Percentiles rank a stretch among this genome's conserved stretches.
Conservation (phyloP, 2,888 invertebrate genomes). For the Apamea crenata region DNA sequence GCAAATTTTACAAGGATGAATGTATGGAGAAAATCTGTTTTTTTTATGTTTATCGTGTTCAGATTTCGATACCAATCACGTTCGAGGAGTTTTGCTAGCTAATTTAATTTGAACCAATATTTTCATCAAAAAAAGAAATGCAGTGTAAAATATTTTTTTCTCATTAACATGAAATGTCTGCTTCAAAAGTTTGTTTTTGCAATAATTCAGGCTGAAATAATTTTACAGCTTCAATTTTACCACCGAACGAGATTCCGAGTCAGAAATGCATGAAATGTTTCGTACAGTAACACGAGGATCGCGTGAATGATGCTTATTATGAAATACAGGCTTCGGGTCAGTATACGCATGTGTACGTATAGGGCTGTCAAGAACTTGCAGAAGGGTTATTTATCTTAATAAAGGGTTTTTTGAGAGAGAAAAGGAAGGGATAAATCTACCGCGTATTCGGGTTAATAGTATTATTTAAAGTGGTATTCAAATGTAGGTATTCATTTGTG, state of each 20-base stretch:
- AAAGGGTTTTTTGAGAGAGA: neutral
- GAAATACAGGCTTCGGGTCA: conserved; percentile 53
- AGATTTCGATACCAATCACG: too few relatives aligned
- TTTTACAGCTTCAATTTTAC: neutral
- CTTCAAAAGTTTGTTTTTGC: neutral
- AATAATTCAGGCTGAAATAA: neutral
- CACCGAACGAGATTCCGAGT: conserved; percentile 6
- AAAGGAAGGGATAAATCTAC: too few relatives aligned
- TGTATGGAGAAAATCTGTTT: too few relatives aligned
- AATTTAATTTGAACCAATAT: too few relatives aligned
- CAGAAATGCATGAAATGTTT: conserved; percentile 37
- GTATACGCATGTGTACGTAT: neutral
- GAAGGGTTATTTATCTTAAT: neutral
- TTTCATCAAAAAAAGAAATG: neutral
- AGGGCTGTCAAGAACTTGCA: conserved; percentile 20
- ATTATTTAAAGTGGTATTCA: too few relatives aligned
- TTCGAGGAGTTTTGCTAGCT: too few relatives aligned
- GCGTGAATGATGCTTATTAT: conserved; percentile 51
- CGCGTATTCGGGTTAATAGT: too few relatives aligned
- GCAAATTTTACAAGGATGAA: neutral
- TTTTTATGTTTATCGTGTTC: too few relatives aligned
- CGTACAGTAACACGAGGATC: neutral
- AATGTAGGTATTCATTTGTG: too few relatives aligned
- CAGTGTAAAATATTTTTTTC: neutral
- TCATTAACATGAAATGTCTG: neutral